These are phyloP conservation scores for Choristoneura rosaceana DNA, from an alignment of 2,888 invertebrate genomes.

Conservation along the genomic window DNA sequence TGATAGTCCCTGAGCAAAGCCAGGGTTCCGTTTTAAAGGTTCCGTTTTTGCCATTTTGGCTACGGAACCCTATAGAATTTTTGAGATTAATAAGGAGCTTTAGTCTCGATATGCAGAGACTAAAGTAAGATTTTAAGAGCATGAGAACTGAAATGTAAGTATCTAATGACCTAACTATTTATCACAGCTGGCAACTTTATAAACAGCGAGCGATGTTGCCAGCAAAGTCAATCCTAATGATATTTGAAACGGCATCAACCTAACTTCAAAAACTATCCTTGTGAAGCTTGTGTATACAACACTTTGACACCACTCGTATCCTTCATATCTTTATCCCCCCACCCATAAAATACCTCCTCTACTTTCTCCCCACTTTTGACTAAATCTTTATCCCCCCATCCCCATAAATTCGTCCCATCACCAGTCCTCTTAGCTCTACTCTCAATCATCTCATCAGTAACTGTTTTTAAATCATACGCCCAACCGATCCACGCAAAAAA, in stretches of 20 bases:
- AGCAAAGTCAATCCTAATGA: too few relatives aligned
- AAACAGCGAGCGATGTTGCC: too few relatives aligned
- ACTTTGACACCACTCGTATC: not conserved
- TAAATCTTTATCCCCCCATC: not conserved
- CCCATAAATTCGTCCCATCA: not conserved
- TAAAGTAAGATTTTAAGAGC: too few relatives aligned
- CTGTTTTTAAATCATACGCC: not conserved
- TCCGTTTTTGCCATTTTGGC: too few relatives aligned
- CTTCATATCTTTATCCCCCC: conserved; percentile 3
- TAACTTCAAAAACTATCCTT: not conserved
- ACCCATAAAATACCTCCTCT: not conserved
- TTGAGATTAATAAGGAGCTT: too few relatives aligned
- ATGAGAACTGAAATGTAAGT: too few relatives aligned
- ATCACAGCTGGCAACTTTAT: too few relatives aligned
- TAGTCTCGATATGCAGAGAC: too few relatives aligned
- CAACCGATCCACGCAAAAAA: not conserved
- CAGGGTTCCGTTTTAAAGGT: too few relatives aligned
- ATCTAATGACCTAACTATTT: too few relatives aligned
- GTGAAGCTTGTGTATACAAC: not conserved
- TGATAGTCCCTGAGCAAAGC: too few relatives aligned
- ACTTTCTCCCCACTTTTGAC: not conserved
- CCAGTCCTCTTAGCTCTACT: not conserved
- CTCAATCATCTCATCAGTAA: not conserved
- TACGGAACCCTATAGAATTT: too few relatives aligned
- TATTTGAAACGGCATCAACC: not conserved